Evolutionary conservation across 2,888 invertebrate genomes (phyloP).

Genomic region (Sarcophaga rosellei): DNA sequence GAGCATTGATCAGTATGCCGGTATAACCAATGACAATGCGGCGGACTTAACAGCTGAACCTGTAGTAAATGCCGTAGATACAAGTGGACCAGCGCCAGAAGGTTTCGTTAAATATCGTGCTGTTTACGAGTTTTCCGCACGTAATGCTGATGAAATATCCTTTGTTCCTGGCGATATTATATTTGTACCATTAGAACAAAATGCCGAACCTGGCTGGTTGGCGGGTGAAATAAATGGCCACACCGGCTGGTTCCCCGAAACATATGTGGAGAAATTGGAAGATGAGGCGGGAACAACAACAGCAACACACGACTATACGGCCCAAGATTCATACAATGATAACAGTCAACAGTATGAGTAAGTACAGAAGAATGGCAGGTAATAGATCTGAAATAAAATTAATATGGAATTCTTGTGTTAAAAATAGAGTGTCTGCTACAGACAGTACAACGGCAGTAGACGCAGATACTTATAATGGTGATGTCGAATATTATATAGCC

Average conservation of each 20-base stretch:
- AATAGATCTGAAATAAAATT: neutral
- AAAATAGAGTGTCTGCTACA: constrained; percentile 59
- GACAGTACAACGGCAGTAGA: constrained; percentile 70
- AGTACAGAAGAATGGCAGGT: constrained; percentile 70
- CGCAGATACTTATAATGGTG: constrained; percentile 77
- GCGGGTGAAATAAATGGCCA: constrained; percentile 95
- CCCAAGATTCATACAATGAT: constrained; percentile 77
- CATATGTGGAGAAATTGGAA: constrained; percentile 92
- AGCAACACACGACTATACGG: constrained; percentile 60
- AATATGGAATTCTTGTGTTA: constrained; percentile 10
- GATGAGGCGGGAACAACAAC: constrained; percentile 68
- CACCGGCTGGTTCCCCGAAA: constrained; percentile 98
- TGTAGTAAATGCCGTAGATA: constrained; percentile 71
- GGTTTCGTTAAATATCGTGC: constrained; percentile 90
- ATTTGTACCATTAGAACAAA: constrained; percentile 87
- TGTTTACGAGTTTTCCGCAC: constrained; percentile 95
- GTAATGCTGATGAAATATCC: constrained; percentile 95
- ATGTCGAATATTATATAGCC: constrained; percentile 91
- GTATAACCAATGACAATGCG: constrained; percentile 76
- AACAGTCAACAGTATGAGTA: constrained; percentile 83
- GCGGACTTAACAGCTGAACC: constrained; percentile 69
- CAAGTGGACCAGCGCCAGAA: constrained; percentile 80
- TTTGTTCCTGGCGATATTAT: constrained; percentile 97
- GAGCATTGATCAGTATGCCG: constrained; percentile 73
- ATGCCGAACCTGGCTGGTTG: constrained; percentile 98